These are phyloP conservation scores for Mormoops blainvillei DNA, from an alignment of 2,113 vertebrate genomes.

Conservation along the genomic window DNA sequence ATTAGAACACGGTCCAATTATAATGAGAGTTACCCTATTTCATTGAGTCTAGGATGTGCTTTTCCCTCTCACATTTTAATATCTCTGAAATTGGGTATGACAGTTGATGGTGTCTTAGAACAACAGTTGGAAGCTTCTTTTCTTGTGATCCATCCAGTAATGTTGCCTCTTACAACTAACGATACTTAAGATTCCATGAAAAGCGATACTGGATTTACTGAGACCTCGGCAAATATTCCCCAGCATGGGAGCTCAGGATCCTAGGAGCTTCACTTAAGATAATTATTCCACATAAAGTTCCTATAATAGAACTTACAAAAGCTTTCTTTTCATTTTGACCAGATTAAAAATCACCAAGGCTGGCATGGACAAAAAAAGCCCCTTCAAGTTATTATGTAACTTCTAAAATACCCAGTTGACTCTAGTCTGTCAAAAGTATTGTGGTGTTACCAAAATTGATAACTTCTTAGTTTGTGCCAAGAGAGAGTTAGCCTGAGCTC, in stretches of 20 bases:
- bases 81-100: background rate
- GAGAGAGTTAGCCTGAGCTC: background rate
- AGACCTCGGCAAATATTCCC: background rate
- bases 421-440: background rate
- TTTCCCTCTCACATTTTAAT: background rate
- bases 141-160: background rate
- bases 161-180: background rate
- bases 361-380: background rate
- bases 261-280: background rate
- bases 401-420: background rate
- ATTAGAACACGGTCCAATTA: background rate
- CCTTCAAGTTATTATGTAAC: background rate
- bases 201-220: background rate
- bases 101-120: background rate
- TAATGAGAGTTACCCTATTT: background rate
- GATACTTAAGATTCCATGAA: background rate
- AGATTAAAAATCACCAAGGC: background rate
- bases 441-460: background rate
- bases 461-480: background rate
- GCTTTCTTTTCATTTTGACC: background rate
- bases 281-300: background rate
- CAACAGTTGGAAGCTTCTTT: background rate
- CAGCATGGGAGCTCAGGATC: background rate
- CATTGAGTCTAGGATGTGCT: background rate
- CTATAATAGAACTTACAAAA: background rate